phyloP scores from a whole-genome alignment of 2,797 vertebrate genomes.

The Paguma larvata region DNA sequence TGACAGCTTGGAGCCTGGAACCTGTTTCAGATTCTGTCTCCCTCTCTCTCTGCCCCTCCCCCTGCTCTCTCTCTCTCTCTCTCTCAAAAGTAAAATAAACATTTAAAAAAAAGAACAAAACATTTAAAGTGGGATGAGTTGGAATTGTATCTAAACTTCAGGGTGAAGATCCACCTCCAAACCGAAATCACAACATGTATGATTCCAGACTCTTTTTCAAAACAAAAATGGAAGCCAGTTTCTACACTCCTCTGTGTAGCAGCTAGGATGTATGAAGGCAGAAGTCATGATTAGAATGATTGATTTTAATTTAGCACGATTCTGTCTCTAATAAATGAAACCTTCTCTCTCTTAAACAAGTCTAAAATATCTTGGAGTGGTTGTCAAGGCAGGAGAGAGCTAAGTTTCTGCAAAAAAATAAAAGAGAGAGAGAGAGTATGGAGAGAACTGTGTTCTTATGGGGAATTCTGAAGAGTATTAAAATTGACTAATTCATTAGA shows the following conservation, averaged over 20 bases:
- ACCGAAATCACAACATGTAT: neutral
- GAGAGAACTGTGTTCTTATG: slow-evolving; percentile 75
- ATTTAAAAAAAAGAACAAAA: too few relatives aligned
- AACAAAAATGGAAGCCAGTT: slow-evolving; percentile 58
- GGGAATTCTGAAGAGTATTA: slow-evolving; percentile 83
- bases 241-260: slow-evolving; percentile 28
- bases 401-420: slow-evolving; percentile 74
- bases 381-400: slow-evolving; percentile 81
- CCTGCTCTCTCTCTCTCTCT: too few relatives aligned
- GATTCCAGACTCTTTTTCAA: slow-evolving; percentile 45
- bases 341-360: slow-evolving; percentile 64
- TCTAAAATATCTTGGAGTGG: slow-evolving; percentile 73
- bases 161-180: slow-evolving; percentile 57
- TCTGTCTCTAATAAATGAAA: slow-evolving; percentile 77
- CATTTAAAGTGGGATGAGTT: slow-evolving; percentile 44
- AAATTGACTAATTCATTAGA: slow-evolving; percentile 86
- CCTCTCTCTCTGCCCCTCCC: too few relatives aligned
- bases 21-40: too few relatives aligned
- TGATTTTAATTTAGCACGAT: slow-evolving; percentile 76
- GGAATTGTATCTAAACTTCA: slow-evolving; percentile 34
- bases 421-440: neutral
- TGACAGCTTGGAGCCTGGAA: too few relatives aligned
- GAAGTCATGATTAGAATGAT: slow-evolving; percentile 70
- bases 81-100: too few relatives aligned
- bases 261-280: slow-evolving; percentile 47